phyloP scores from a whole-genome alignment of 2,113 vertebrate genomes.

The Pseudolaguvia tuberculata region DNA sequence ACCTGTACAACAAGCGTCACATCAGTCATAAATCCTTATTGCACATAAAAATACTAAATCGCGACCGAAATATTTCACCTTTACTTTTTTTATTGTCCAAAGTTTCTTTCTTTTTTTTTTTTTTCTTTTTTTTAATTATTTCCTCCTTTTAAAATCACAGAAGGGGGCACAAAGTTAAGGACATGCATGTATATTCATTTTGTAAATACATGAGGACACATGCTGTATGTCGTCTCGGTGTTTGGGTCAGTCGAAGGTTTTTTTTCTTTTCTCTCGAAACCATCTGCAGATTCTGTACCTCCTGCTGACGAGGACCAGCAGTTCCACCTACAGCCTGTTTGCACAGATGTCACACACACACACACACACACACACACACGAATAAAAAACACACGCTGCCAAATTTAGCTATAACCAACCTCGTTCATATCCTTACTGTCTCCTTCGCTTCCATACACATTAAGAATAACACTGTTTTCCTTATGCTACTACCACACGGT shows the following conservation, averaged over 20 bases:
- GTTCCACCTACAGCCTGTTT: constrained; percentile 50
- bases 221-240: constrained; percentile 1
- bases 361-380: not conserved
- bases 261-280: constrained; percentile 33
- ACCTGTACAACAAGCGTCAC: not conserved
- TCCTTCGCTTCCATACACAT: constrained; percentile 16
- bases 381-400: not conserved
- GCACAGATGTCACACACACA: constrained; percentile 44
- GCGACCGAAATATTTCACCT: not conserved
- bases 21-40: constrained; percentile 12
- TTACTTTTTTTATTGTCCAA: constrained; percentile 10
- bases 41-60: constrained; percentile 2
- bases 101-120: constrained; percentile 11
- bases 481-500: constrained; percentile 21
- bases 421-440: constrained; percentile 17
- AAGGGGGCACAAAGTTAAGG: constrained; percentile 34
- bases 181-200: constrained; percentile 43
- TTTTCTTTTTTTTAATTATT: constrained; percentile 4
- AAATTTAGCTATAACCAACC: not conserved
- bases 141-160: constrained; percentile 25
- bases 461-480: constrained; percentile 24
- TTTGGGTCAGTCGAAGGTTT: constrained; percentile 8
- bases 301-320: constrained; percentile 38
- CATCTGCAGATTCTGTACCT: constrained; percentile 44
- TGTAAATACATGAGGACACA: constrained; percentile 4